Evolutionary conservation across 2,888 invertebrate genomes (phyloP), one percentile per base, ranked within the genome.

Genomic region (Acanthosepion pharaonis): DNA sequence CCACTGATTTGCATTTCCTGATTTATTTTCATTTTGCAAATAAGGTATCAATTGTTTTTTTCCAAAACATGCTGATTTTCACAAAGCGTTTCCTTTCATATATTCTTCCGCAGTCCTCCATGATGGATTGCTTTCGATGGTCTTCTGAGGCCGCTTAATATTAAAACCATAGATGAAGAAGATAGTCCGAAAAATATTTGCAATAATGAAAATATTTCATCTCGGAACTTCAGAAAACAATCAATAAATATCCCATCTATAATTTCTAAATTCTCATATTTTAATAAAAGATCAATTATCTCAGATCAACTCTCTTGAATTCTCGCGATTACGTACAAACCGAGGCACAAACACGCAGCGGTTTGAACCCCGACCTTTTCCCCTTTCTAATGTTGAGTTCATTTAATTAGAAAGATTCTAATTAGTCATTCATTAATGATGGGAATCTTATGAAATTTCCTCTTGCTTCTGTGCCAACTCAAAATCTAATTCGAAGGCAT

Each of bases 271-370:
- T 78, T 78, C 78, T 78, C 78, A 15, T 78, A n/a, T 78, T 78
- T 78, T n/a, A 78, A 78, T 78, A 78, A 78, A 78, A 78, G 78
- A 78, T 78, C 78, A 78, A 78, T 78, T 78, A 78, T 78, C 78
- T 78, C 33, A 33, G 78, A 78, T 78, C 78, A 5, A 15, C 33
- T 78, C 78, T n/a, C n/a, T 78, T 33, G n/a, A 78, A 78, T 78
- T 78, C n/a, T 78, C 78, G 23, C 78, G 78, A 78, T 18, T n/a
- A 33, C 78, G 78, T n/a, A 78, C n/a, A n/a, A 15, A n/a, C 15
- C 78, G 15, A n/a, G 0, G 11, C 78, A 59, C 59, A 59, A 59
- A 59, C 59, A 59, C 23, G 59, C 59, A 23, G 59, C 59, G 59
- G 23, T 59, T 59, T 59, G 59, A 59, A 59, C 59, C 23, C 23